These are phyloP conservation scores for Spilosoma lubricipeda DNA, from an alignment of 2,888 invertebrate species.

Conservation along the genomic window DNA sequence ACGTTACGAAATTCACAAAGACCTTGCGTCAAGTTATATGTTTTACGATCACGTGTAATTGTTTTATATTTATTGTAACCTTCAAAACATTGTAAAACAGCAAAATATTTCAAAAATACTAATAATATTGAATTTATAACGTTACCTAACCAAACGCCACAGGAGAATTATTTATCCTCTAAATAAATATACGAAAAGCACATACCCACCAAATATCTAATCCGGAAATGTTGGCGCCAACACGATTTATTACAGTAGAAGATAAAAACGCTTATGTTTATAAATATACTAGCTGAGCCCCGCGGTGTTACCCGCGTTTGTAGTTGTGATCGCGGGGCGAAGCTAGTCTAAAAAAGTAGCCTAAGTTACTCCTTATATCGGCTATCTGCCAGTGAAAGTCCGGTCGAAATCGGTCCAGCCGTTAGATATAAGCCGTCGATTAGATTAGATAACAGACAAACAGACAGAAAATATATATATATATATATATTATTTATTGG, in stretches of 20 bases:
- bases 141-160: slow-evolving; percentile 3
- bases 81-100: neutral
- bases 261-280: neutral
- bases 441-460: too few relatives aligned
- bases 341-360: too few relatives aligned
- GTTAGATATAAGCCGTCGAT: too few relatives aligned
- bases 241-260: neutral
- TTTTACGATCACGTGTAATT: neutral
- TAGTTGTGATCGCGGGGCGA: too few relatives aligned
- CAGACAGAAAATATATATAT: too few relatives aligned
- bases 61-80: neutral
- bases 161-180: neutral
- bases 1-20: neutral
- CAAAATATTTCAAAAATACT: neutral
- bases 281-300: too few relatives aligned
- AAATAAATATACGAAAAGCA: neutral
- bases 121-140: slow-evolving; percentile 2
- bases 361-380: too few relatives aligned
- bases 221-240: neutral
- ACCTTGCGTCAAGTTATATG: neutral
- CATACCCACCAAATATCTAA: neutral
- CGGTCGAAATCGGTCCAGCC: too few relatives aligned
- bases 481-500: too few relatives aligned
- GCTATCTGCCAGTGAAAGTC: too few relatives aligned
- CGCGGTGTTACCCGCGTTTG: too few relatives aligned